These are phyloP conservation scores for Pandemis heparana DNA, from an alignment of 2,888 invertebrate genomes.

Conservation along the genomic window DNA sequence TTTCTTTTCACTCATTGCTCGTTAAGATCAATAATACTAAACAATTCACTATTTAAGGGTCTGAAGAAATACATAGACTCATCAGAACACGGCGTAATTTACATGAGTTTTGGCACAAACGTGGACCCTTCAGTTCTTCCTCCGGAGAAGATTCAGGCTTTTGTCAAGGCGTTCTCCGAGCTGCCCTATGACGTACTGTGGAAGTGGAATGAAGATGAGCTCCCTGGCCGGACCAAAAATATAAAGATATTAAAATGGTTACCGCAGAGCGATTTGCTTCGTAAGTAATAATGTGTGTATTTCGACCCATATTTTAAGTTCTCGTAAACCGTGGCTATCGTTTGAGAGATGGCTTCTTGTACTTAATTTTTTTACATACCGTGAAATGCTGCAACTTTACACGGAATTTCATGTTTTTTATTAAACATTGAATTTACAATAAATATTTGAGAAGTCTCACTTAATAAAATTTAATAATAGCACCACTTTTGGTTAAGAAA, in stretches of 20 bases:
- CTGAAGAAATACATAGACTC: constrained; percentile 59
- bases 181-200: constrained; percentile 65
- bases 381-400: no score
- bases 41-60: constrained; percentile 54
- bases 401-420: no score
- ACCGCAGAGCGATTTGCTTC: constrained; percentile 62
- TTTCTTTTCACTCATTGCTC: no score
- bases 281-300: constrained; percentile 60
- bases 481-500: no score
- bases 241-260: constrained; percentile 67
- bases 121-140: constrained; percentile 57
- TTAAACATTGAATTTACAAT: no score
- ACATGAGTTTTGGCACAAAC: constrained; percentile 69
- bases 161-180: constrained; percentile 59
- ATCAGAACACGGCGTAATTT: constrained; percentile 62
- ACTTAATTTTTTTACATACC: no score
- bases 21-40: no score
- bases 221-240: constrained; percentile 58
- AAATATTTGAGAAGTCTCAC: no score
- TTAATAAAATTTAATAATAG: no score
- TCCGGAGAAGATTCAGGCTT: constrained; percentile 52
- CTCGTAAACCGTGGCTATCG: background rate
- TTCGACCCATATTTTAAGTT: no score
- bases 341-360: no score
- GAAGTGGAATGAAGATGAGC: constrained; percentile 65